Base-by-base conservation (phyloP, 2,888 invertebrate species). In the Aspidiotus rigidus region DNA sequence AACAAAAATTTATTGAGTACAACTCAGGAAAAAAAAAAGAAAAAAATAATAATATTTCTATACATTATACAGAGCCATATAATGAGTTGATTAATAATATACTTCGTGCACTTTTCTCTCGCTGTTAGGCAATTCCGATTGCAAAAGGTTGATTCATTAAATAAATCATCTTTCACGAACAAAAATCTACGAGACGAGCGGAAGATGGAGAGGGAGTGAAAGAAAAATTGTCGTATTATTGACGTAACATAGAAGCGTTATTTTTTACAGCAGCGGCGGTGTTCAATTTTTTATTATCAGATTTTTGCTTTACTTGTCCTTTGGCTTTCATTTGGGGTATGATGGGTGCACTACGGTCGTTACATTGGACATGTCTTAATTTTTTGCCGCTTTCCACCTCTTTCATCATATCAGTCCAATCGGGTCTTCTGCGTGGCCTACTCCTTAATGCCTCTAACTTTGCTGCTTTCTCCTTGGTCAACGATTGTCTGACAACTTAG, bases 371-470 rank as follows among this genome's bases (percentile, higher is more conserved):
- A 76, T 92, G 88, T 75, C 85, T 87, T 73, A 93, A 79, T 76
- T 87, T 88, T 75, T 78, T 86, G 62, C 90, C 90, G 73, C 84
- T 81, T 77, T 92, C 91, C n/a, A 93, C 89, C 78, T 93, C 93
- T 78, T 92, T 91, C 86, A 93, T 89, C 87, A 93, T 88, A 74
- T 87, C 85, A 15, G 85, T 88, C 92, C 92, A 93, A 77, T 93
- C 93, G 0, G 93, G 93, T 73, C 92, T 84, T 76, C 83, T 86
- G 73, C 91, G 83, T 0, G 92, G 90, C 74, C 90, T 82, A 74
- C 87, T 80, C 76, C 82, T 86, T 17, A 92, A 82, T 74, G 84
- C 82, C 71, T 92, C 91, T 71, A 93, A 75, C 74, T 81, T 85
- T 74, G 84, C 84, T 72, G 85, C 79, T 75, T 89, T 88, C 11